Evolutionary conservation across 2,888 invertebrate genomes (phyloP).

Genomic region (Caenorhabditis virilis): DNA sequence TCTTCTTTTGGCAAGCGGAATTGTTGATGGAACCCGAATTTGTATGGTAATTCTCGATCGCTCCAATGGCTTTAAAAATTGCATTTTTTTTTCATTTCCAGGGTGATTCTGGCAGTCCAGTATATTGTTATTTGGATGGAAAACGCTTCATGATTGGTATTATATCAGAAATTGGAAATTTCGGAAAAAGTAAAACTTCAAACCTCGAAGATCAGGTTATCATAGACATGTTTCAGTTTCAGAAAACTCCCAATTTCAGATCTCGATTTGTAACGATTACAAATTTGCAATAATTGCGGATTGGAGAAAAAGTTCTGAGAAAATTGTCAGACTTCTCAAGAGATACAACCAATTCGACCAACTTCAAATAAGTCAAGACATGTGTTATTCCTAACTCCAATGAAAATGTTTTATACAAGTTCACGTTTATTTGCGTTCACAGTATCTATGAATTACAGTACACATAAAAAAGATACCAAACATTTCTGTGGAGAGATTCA

Average conservation of each 20-base stretch:
- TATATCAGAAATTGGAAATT: no score
- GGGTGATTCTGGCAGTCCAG: constrained; percentile 37
- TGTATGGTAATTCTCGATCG: constrained; percentile 32
- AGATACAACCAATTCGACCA: background rate
- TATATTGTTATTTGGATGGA: constrained; percentile 28
- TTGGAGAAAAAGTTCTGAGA: constrained; percentile 15
- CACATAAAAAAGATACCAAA: no score
- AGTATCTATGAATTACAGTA: no score
- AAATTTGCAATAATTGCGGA: constrained; percentile 22
- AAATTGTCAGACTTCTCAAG: background rate
- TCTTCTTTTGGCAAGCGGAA: constrained; percentile 18
- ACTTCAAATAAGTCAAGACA: background rate
- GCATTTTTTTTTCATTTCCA: constrained; percentile 1
- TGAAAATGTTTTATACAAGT: no score
- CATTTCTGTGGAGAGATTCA: no score
- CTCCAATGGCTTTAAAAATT: background rate
- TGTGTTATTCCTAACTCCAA: background rate
- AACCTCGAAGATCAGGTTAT: no score
- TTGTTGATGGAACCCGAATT: constrained; percentile 10
- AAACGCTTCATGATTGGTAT: background rate
- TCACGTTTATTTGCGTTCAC: no score
- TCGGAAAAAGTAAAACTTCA: no score
- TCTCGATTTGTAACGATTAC: constrained; percentile 23
- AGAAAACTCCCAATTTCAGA: constrained; percentile 7
- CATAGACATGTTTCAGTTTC: no score